Base-by-base conservation (phyloP, 2,113 vertebrate species). In the Ctenomys sociabilis region DNA sequence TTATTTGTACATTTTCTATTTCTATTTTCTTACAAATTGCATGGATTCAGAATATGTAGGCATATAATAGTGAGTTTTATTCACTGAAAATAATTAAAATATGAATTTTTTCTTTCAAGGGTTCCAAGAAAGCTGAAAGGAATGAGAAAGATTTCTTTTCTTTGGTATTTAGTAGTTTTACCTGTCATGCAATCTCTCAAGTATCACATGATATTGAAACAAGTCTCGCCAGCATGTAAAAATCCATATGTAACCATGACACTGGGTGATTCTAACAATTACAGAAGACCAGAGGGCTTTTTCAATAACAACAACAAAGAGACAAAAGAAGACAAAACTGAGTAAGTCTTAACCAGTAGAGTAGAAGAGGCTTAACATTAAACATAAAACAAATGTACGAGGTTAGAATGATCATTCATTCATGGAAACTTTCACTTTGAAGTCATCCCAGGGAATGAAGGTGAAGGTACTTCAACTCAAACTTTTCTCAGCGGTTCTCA, bases 161-260 rank as follows among this genome's bases (percentile, higher is more conserved):
- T 90, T 85, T 43, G 19, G 28, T 64, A 7, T 54, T 75, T 43
- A 49, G 64, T 66, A n/a, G 94, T 85, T 94, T 78, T 78, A 88
- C 52, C 13, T 86, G 78, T 81, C 37, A 40, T 92, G 45, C 86
- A 49, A 93, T 57, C 85, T 92, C 90, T 95, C 35, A 40, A 86
- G 64, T 91, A 45, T 8, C 9, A 49, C 28, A 88, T 72, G 21
- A 93, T 85, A 84, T 49, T 49, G 86, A 78, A 45, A 40, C 92
- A 95, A 37, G 80, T 30, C 1, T 49, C 24, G 22, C 52, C 49
- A 90, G 40, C 24, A 30, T 4, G 82, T 7, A 21, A 84, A 93
- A 8, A 66, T 64, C 22, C 52, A 85, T 3, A n/a, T 54, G 35
- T 54, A 92, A 93, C 49, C 32, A 90, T 57, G 93, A 85, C 75